phyloP scores from a whole-genome alignment of 2,113 vertebrate species.

The Mus pahari region DNA sequence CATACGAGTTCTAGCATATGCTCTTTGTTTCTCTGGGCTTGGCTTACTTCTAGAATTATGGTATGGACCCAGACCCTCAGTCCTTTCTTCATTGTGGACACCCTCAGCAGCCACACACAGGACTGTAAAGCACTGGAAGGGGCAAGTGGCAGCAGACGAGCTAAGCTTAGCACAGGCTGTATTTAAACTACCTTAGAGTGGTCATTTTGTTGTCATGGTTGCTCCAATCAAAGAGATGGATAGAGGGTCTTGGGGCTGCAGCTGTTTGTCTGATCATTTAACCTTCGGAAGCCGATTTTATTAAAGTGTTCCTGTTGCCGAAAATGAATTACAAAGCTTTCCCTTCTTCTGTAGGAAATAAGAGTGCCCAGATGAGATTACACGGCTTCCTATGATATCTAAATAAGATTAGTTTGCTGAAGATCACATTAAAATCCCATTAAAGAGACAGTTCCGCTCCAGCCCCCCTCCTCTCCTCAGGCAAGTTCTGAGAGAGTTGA shows the following conservation, averaged over 20 bases:
- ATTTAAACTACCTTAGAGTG: slow-evolving; percentile 54
- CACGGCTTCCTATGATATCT: slow-evolving; percentile 83
- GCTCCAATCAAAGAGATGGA: slow-evolving; percentile 74
- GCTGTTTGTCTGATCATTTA: slow-evolving; percentile 72
- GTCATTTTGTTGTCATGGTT: slow-evolving; percentile 71
- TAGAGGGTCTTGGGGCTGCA: slow-evolving; percentile 57
- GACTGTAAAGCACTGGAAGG: slow-evolving; percentile 14
- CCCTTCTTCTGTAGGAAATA: slow-evolving; percentile 68
- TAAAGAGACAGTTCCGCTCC: slow-evolving; percentile 81
- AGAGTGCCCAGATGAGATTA: slow-evolving; percentile 77
- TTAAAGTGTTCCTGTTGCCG: slow-evolving; percentile 78
- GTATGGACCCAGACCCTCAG: background rate
- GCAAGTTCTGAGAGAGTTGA: slow-evolving; percentile 79
- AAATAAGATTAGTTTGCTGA: slow-evolving; percentile 83
- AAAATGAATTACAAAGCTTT: slow-evolving; percentile 71
- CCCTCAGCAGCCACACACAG: background rate
- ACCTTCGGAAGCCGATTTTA: slow-evolving; percentile 71
- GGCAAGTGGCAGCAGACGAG: background rate
- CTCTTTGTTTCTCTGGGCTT: background rate
- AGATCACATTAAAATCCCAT: slow-evolving; percentile 86
- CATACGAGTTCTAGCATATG: background rate
- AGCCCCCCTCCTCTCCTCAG: slow-evolving; percentile 77
- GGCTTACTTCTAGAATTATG: background rate
- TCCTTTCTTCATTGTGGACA: background rate
- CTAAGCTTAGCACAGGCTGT: slow-evolving; percentile 42